Evolutionary conservation across 1,140 invertebrate species (phyloP), one percentile per base, ranked within the genome.

Genomic region (Platorchestia sp.): DNA sequence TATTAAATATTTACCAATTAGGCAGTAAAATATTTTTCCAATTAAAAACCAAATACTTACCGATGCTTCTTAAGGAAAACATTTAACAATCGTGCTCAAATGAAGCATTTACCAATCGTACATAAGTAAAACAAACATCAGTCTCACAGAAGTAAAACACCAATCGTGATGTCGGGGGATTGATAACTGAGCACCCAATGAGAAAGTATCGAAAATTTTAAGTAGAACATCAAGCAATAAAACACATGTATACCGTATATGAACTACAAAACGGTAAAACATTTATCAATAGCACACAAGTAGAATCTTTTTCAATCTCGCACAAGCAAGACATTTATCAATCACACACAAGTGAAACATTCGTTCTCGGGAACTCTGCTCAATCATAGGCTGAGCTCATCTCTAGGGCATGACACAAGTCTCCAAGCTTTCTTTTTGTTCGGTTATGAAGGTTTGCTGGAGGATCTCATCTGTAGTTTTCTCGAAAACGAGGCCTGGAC

Each of bases 381-480:
- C 59, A 10, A 75, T 75, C 10, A 75, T 10, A 22, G 14, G 59
- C 59, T 36, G 59, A 19, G 59, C 59, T 75, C 59, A 75, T 75
- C 59, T 10, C 59, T 75, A 10, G 7, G 59, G 59, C 27, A 75
- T 75, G 59, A 10, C 59, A 75, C 59, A 75, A 75, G 59, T 75
- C 59, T 75, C 59, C 10, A 75, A 36, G 59, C 59, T 36, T 75
- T 75, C 59, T 75, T 75, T 75, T 36, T 36, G 59, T 75, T 75
- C 10, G 27, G 59, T 75, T 75, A 75, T 75, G 59, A 75, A 75
- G 59, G 59, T 36, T 75, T 19, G 59, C 59, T 75, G 59, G 10
- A 36, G 59, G 59, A 75, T 90, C 44, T 45, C 87, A 90, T 90
- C 87, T 90, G 44, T 90, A 90, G 87, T 90, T 90, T 90, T 45